Base-by-base conservation (phyloP, 2,888 invertebrate genomes). In the Malthinus flaveolus region DNA sequence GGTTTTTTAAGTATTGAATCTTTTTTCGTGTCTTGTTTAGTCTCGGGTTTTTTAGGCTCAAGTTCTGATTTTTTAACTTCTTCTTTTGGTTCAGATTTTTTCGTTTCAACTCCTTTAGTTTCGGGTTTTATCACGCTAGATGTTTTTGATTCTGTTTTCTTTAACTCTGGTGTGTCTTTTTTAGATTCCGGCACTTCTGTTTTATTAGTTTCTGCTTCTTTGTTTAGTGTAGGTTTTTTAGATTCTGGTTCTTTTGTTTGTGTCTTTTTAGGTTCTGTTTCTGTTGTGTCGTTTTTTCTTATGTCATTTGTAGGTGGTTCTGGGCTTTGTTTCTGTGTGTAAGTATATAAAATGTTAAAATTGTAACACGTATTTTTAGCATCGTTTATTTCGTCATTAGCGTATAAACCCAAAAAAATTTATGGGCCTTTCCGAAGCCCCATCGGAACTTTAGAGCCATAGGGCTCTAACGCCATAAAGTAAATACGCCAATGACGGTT, bases 191-290 rank as follows among this genome's bases (percentile, higher is more conserved):
- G 55, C 49, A 68, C 65, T 46, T 68, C 66, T 37, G 68, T 66
- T 52, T 65, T 64, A 36, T 65, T 62, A 61, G 70, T 71, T 79
- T 82, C 66, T 76, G 66, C 66, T 81, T 83, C 68, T 65, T 70
- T 68, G 53, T 32, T 8, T 3, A 13, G 10, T 13, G 15, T 31
- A 7, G 39, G 7, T 23, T 42, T 35, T 47, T 59, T 63, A 6
- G 70, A 71, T 79, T 82, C 66, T 76, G 66, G 66, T 81, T 83
- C 68, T 64, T 70, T 67, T 52, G 34, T 8, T 11, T n/a, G 7
- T 8, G 32, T 13, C 44, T 44, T 31, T 44, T 44, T 51, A 42
- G 66, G 56, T 58, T 82, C 82, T 34, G 81, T 75, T 63, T 75
- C 70, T 64, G 76, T 74, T 62, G 66, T 65, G 47, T 73, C 68